phyloP scores from a whole-genome alignment of 30 jellyfish, hydroid and myxozoan genomes.

The Morbakka virulenta region DNA sequence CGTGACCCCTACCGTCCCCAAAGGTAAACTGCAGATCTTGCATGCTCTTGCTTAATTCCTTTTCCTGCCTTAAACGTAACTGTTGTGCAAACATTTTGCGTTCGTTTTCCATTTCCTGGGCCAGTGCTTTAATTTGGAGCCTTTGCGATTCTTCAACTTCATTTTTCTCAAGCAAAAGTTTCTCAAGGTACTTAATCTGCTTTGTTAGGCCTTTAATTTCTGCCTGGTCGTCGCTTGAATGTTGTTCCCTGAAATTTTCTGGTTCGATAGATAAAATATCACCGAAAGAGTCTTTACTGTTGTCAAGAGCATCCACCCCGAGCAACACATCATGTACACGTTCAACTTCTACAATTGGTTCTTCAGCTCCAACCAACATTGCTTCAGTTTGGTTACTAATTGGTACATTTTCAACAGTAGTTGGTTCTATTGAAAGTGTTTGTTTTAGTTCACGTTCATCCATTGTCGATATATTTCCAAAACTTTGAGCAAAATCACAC shows the following conservation, averaged over 20 bases:
- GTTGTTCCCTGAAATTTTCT: too few relatives aligned
- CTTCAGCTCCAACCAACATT: neutral
- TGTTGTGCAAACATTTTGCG: slow-evolving; percentile 67
- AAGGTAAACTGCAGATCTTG: slow-evolving; percentile 21
- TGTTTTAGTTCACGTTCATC: neutral
- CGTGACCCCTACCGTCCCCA: slow-evolving; percentile 28
- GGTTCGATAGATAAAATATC: neutral
- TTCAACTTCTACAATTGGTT: neutral
- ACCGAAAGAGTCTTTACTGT: neutral
- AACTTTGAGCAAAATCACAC: neutral
- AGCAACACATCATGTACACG: neutral
- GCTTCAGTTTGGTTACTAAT: too few relatives aligned
- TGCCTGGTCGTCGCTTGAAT: neutral
- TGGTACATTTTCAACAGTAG: neutral
- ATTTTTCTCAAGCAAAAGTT: slow-evolving; percentile 46
- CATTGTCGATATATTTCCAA: neutral
- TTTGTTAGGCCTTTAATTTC: neutral
- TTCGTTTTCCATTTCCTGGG: slow-evolving; percentile 57
- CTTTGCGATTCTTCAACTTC: slow-evolving; percentile 41
- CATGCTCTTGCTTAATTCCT: slow-evolving; percentile 11
- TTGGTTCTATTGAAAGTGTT: neutral
- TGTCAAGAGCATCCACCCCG: neutral
- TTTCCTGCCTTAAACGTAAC: slow-evolving; percentile 49
- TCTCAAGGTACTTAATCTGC: slow-evolving; percentile 45
- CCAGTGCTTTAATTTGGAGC: slow-evolving; percentile 37